Percentiles rank a stretch among this genome's conserved stretches.
phyloP scores from a whole-genome alignment of 2,888 invertebrate species.

The Acanthosepion pharaonis region DNA sequence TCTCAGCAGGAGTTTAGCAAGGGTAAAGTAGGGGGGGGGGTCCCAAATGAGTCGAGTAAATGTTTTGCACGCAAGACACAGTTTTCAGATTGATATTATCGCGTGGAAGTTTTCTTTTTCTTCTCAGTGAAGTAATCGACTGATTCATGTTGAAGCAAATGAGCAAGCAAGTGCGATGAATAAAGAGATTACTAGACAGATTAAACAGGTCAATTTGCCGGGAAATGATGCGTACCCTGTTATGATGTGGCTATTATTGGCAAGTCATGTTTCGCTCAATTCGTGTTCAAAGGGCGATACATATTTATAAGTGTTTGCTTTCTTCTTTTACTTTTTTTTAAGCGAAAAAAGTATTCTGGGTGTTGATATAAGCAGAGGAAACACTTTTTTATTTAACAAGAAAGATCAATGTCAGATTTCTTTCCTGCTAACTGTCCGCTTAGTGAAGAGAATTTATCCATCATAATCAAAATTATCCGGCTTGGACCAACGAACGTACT shows the following conservation, averaged over 20 bases:
- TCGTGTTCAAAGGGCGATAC: neutral
- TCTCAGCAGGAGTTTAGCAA: neutral
- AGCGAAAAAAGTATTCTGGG: too few species aligned
- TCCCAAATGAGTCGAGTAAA: constrained; percentile 2
- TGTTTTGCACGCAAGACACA: neutral
- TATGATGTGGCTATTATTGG: neutral
- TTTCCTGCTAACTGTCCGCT: too few species aligned
- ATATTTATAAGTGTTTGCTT: neutral
- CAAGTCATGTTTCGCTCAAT: neutral
- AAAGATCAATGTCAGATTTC: too few species aligned
- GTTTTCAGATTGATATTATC: neutral
- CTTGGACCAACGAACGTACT: too few species aligned
- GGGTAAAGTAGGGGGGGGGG: neutral
- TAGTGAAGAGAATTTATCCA: too few species aligned
- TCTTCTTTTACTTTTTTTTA: too few species aligned
- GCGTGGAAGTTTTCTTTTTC: neutral
- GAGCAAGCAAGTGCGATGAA: neutral
- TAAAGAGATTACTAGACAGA: neutral
- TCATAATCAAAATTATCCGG: too few species aligned
- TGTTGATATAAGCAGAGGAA: too few species aligned
- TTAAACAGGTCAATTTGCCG: neutral
- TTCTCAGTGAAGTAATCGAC: neutral
- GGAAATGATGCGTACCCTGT: neutral
- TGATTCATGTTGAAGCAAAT: neutral
- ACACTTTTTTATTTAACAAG: too few species aligned